A percentile compares a stretch with the other conserved stretches of the same genome.
These are phyloP conservation scores for Siniperca obscura DNA, from an alignment of 2,797 vertebrate genomes.

Conservation along the genomic window DNA sequence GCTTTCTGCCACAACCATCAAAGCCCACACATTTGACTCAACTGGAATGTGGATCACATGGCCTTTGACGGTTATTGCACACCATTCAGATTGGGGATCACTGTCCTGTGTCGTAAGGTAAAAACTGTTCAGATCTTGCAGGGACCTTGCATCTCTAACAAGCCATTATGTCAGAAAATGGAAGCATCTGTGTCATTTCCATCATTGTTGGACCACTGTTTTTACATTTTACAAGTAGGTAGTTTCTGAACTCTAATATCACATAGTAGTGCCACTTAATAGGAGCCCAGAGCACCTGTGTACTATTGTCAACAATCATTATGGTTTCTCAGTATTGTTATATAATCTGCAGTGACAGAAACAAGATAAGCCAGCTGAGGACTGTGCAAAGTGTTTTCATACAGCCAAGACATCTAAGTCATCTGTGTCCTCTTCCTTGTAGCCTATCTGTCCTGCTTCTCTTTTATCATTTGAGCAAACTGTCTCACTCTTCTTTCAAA, in stretches of 20 bases:
- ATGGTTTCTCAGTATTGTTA: slow-evolving; percentile 22
- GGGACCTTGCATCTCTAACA: too few relatives aligned
- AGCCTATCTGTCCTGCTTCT: slow-evolving; percentile 3
- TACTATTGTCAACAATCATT: neutral
- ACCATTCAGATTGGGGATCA: neutral
- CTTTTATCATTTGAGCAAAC: slow-evolving; percentile 5
- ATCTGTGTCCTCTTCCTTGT: slow-evolving; percentile 16
- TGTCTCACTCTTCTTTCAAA: neutral
- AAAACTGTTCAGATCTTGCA: too few relatives aligned
- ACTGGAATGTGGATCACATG: neutral
- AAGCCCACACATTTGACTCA: neutral
- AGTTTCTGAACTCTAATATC: neutral
- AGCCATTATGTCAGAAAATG: neutral
- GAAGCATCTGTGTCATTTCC: neutral
- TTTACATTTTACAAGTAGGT: neutral
- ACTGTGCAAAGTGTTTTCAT: slow-evolving; percentile 25
- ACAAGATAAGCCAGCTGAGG: slow-evolving; percentile 29
- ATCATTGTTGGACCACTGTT: neutral
- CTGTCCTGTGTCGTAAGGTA: neutral
- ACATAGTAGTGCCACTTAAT: neutral
- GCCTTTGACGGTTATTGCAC: neutral
- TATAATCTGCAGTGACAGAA: slow-evolving; percentile 30
- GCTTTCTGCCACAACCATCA: neutral
- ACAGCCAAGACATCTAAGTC: slow-evolving; percentile 29
- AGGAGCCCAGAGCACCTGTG: neutral